Base-by-base conservation (phyloP, 2,113 vertebrate genomes). In the Capreolus pygargus region DNA sequence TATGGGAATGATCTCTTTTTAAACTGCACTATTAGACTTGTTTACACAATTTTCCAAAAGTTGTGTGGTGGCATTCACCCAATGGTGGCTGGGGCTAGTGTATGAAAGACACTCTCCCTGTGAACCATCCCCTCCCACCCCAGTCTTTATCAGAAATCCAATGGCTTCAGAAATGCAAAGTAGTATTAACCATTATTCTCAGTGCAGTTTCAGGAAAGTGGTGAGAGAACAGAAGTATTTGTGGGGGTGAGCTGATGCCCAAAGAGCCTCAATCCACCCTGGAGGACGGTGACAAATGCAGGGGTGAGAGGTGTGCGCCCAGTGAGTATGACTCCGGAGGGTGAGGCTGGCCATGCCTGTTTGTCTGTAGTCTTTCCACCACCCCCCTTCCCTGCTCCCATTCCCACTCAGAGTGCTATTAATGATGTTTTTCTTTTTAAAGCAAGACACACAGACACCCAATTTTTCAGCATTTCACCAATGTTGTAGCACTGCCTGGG, bases 241-340 rank as follows among this genome's bases (percentile, higher is more conserved):
- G 55, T 12, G 11, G 33, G 79, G 33, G 19, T 1, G 21, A 28
- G 21, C 0, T 3, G 39, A 47, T 0, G 1, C 1, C 70, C 27
- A 10, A 12, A 70, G 28, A 45, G n/a, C 13, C 47, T 11, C 36
- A n/a, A 1, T 25, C 60, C 11, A 28, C 39, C 47, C 79, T 1
- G 17, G 5, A 28, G 0, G 14, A 54, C 0, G 1, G 50, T 58
- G 8, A n/a, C 11, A 54, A 14, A 43, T 4, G 21, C 16, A 15
- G 82, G 54, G n/a, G 91, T 7, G 21, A n/a, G 14, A 39, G 21
- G 17, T 28, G 28, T 17, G 25, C 1, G 2, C 5, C 36, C 64
- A 10, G 12, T 0, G 23, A 83, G n/a, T 12, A 60, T 3, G 11
- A 57, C 55, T n/a, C 21, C 45, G 11, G 36, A 19, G 55, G 83